Base-by-base conservation (phyloP, 2,797 vertebrate genomes). In the Borostomias antarcticus region DNA sequence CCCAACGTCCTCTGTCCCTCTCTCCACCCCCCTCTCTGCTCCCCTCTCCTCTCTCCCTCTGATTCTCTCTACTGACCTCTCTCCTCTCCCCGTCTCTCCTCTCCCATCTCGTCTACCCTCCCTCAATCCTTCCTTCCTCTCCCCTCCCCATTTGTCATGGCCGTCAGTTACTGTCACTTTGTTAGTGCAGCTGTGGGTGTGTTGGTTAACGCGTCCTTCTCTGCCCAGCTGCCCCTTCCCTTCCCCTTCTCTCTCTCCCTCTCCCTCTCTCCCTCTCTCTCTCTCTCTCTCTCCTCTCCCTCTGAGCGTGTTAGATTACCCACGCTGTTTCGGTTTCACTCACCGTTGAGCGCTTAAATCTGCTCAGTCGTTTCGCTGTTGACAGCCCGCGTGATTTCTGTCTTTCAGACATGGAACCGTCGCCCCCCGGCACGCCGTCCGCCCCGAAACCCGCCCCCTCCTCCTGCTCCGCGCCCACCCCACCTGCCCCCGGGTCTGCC, bases 351-450 rank as follows among this genome's bases (percentile, higher is more conserved):
- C 47, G 17, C 11, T 10, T 33, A 5, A 15, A 15, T 62, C 25
- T n/a, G 17, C 11, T 47, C 1, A 61, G 29, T 6, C 9, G 2
- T 50, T 68, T 58, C 32, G 8, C 40, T 52, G 13, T 21, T 77
- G n/a, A n/a, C n/a, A n/a, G n/a, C n/a, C n/a, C n/a, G n/a, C n/a
- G n/a, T n/a, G n/a, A n/a, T 11, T 74, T 10, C 13, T 26, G 1
- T 17, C 48, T 87, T 86, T 48, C 68, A 90, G 88, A 63, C 64
- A 91, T 90, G 88, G 86, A 91, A 0, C 78, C 80, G 28, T 79
- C 77, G 0, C 50, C 69, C 13, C 63, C 74, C 0, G 52, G 72
- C 33, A 77, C 45, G 58, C 40, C 52, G 21, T 35, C 71, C 54
- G 62, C 58, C 47, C 25, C 64, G 30, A 78, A 78, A 64, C 60